phyloP scores from a whole-genome alignment of 30 jellyfish, hydroid and myxozoan species.

The Chrysaora quinquecirrha region DNA sequence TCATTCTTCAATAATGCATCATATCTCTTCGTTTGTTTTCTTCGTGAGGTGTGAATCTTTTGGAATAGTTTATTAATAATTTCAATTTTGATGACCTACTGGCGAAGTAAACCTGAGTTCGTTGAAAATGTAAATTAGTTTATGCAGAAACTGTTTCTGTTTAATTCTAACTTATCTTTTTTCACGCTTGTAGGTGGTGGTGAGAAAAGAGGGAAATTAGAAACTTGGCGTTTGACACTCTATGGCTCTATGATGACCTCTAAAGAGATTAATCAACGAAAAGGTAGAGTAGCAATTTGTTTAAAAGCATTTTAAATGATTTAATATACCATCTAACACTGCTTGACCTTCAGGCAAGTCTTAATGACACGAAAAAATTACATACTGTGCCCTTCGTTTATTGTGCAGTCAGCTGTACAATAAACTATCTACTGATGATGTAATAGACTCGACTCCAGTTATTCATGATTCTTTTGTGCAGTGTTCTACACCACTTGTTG shows the following conservation, averaged over 20 bases:
- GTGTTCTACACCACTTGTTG: background rate
- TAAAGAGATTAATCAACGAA: slow-evolving; percentile 75
- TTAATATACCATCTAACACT: background rate
- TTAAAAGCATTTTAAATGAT: background rate
- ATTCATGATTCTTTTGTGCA: too few species aligned
- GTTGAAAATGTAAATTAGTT: background rate
- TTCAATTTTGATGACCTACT: background rate
- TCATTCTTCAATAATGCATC: background rate
- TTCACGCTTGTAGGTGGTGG: background rate
- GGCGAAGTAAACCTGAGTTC: background rate
- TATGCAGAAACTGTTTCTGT: background rate
- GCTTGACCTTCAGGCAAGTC: background rate
- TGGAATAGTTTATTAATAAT: too few species aligned
- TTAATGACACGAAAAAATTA: too few species aligned
- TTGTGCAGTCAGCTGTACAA: background rate
- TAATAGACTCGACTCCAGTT: background rate
- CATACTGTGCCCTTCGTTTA: background rate
- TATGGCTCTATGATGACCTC: slow-evolving; percentile 91
- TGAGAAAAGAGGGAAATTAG: slow-evolving; percentile 63
- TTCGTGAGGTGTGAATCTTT: background rate
- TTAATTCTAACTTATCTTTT: background rate
- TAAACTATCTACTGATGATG: background rate
- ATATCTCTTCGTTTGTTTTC: background rate
- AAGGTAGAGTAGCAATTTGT: slow-evolving; percentile 20
- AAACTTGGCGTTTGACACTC: slow-evolving; percentile 87